A percentile compares a stretch with the other conserved stretches of the same genome.
Evolutionary conservation across 2,113 vertebrate species (phyloP).

Genomic region (Oxygymnocypris stewartii): DNA sequence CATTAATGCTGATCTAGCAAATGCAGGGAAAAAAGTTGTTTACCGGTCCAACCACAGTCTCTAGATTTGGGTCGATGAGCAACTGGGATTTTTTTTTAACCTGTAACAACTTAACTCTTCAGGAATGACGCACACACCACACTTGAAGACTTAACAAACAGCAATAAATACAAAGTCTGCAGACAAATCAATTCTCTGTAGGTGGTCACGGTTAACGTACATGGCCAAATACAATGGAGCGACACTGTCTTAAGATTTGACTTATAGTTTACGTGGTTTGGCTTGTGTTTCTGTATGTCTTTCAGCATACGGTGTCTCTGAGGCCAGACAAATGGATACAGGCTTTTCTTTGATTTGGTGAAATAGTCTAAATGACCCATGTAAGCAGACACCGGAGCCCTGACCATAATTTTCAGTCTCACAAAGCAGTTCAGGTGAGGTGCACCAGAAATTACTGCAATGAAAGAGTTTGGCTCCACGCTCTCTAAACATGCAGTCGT

Average conservation of each 20-base stretch:
- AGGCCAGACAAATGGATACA: slow-evolving; percentile 10
- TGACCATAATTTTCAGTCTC: slow-evolving; percentile 12
- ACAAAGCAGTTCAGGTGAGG: slow-evolving; percentile 31
- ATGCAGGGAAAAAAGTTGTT: background rate
- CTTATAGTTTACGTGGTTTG: background rate
- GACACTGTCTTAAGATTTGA: background rate
- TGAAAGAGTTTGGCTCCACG: slow-evolving; percentile 1
- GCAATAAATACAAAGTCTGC: background rate
- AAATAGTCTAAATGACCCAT: slow-evolving; percentile 18
- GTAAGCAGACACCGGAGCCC: slow-evolving; percentile 16
- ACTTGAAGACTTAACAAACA: background rate
- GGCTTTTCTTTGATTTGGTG: slow-evolving; percentile 17
- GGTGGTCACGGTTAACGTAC: background rate
- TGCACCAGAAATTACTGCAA: slow-evolving; percentile 14
- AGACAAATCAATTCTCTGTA: background rate
- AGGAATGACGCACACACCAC: background rate
- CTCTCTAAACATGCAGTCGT: slow-evolving; percentile 15
- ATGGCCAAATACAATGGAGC: background rate
- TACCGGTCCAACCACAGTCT: background rate
- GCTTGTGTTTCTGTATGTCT: slow-evolving; percentile 9
- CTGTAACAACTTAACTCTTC: background rate
- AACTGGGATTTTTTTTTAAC: background rate
- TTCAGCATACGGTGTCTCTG: background rate
- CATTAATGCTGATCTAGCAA: background rate
- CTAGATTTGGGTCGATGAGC: background rate